Evolutionary conservation across 1,140 invertebrate genomes (phyloP), one percentile per base, ranked within the genome.

Genomic region (Mamestra configurata): DNA sequence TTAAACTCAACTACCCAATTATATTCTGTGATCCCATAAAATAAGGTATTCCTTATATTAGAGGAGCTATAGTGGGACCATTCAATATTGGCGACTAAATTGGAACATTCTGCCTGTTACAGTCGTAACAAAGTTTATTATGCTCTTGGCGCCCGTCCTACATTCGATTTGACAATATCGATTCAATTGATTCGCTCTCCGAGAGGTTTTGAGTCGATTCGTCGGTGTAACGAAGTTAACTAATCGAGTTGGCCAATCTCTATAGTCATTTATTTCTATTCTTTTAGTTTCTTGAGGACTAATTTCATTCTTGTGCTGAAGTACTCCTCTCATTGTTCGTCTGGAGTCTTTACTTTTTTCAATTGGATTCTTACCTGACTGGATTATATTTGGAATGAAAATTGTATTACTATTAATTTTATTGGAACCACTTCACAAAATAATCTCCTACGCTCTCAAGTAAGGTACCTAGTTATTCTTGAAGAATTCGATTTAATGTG

Each of bases 71-170:
- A 77, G 59, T 40, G 31, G 11, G 59, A 43, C 37, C 78, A 78
- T 55, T 80, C 78, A 53, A 78, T 78, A 72, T 71, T 79, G 79
- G 79, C 27, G 55, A 79, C 72, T 82, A 83, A 88, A 88, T 88
- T 86, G 83, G 55, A 55, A 81, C 73, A 82, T 80, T 79, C 81
- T 77, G 78, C 57, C 80, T 71, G 82, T 88, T 88, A 88, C 87
- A 86, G 61, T 81, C 79, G 84, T 89, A 89, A 88, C 84, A 87
- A 86, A 87, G 83, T 89, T 89, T 88, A 86, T 86, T 89, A 87
- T 85, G 81, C 88, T 80, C 84, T 86, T 86, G 86, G 88, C 84
- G 76, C 72, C 53, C 49, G 51, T 82, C 86, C 86, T 88, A 86
- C 82, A 76, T 81, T 86, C 82, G 73, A 84, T 83, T 86, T 80